Percentiles rank a stretch among this genome's conserved stretches.
Conservation (phyloP, 2,797 vertebrate species). For the Leuciscus waleckii region DNA sequence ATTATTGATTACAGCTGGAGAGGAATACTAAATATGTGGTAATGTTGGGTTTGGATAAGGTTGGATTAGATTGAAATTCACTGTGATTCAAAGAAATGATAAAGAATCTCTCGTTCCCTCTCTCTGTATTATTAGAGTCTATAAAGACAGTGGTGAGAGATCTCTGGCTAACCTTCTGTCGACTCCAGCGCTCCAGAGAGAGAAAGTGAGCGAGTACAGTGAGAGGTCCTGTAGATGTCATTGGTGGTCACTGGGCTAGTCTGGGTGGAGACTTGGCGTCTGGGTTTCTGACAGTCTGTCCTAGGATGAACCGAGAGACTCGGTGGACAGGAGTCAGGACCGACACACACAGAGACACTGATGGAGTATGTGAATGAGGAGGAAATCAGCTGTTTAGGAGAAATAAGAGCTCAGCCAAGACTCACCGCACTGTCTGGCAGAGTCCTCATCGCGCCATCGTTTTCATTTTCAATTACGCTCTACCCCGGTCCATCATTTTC, state of each 20-base stretch:
- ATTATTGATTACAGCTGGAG: conserved; percentile 16
- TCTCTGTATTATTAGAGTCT: conserved; percentile 30
- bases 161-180: conserved; percentile 40
- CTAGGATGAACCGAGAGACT: conserved; percentile 54
- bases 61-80: not conserved
- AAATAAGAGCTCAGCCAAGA: conserved; percentile 58
- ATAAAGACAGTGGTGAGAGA: conserved; percentile 39
- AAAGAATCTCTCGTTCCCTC: not conserved
- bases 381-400: conserved; percentile 61
- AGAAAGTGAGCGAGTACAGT: conserved; percentile 41
- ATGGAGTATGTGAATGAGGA: conserved; percentile 46
- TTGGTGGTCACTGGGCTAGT: conserved; percentile 31
- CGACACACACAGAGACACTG: conserved; percentile 33
- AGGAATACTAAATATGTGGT: not conserved
- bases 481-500: conserved; percentile 11
- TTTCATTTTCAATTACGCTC: conserved; percentile 32
- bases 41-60: not conserved
- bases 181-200: conserved; percentile 16
- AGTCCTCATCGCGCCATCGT: conserved; percentile 25
- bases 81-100: conserved; percentile 25
- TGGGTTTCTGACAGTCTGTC: conserved; percentile 57
- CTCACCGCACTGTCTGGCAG: conserved; percentile 57
- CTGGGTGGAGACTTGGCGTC: conserved; percentile 46
- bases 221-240: conserved; percentile 49
- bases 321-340: conserved; percentile 25